A percentile compares a stretch with the other conserved stretches of the same genome.
Conservation (phyloP, 2,888 invertebrate species). For the Peribatodes rhomboidaria region DNA sequence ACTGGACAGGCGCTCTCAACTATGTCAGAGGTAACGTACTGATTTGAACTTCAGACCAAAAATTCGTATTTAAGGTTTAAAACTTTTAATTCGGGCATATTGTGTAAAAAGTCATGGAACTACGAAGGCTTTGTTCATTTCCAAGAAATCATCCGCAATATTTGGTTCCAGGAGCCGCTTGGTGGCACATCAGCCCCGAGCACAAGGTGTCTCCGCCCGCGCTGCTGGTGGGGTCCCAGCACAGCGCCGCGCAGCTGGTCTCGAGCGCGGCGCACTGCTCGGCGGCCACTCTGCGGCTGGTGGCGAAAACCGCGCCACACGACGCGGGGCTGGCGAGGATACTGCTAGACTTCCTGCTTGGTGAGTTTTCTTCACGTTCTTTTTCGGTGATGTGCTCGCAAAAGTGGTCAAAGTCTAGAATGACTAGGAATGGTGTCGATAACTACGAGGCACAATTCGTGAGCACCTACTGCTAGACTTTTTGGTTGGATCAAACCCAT, state of each 20-base stretch:
- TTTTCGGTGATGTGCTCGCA: neutral
- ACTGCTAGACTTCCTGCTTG: neutral
- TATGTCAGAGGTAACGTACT: constrained; percentile 75
- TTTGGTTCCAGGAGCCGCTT: constrained; percentile 71
- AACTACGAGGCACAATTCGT: too few species aligned
- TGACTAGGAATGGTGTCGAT: neutral
- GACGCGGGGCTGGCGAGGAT: constrained; percentile 61
- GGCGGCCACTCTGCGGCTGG: constrained; percentile 66
- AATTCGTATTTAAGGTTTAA: too few species aligned
- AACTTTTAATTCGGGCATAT: too few species aligned
- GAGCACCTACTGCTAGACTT: too few species aligned
- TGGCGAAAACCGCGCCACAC: constrained; percentile 59
- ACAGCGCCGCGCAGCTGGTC: constrained; percentile 71
- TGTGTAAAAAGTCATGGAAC: too few species aligned
- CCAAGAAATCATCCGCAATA: too few species aligned
- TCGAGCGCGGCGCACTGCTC: constrained; percentile 72
- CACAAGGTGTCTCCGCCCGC: constrained; percentile 61
- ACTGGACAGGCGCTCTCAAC: constrained; percentile 79
- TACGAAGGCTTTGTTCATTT: neutral
- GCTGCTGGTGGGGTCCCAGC: constrained; percentile 66
- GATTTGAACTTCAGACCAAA: too few species aligned
- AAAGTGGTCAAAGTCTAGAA: too few species aligned
- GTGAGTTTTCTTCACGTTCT: neutral
- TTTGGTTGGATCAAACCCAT: too few species aligned
- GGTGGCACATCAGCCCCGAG: constrained; percentile 68